phyloP scores from a whole-genome alignment of 1,140 invertebrate species.

The Rhagoletis zephyria region DNA sequence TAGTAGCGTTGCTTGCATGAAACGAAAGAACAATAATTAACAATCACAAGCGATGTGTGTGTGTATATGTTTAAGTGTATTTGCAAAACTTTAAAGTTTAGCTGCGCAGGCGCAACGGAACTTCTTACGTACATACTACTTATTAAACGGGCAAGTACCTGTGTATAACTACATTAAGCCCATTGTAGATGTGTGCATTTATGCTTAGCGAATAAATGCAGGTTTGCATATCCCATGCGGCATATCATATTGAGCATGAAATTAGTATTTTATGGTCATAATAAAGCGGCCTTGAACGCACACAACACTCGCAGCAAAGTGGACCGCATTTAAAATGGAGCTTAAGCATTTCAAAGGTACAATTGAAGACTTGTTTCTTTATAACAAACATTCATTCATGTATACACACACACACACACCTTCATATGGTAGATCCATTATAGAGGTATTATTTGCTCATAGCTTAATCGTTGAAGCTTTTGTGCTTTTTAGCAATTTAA shows the following conservation, averaged over 20 bases:
- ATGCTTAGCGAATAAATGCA: not conserved
- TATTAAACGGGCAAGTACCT: not conserved
- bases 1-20: not conserved
- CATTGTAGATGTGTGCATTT: not conserved
- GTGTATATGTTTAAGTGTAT: not conserved
- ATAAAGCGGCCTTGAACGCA: constrained; percentile 46
- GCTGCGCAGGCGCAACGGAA: not conserved
- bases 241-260: constrained; percentile 50
- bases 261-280: constrained; percentile 41
- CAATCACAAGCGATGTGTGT: not conserved
- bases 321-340: not conserved
- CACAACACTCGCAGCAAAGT: not conserved
- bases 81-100: not conserved
- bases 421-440: too few relatives aligned
- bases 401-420: not conserved
- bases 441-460: not conserved
- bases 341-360: constrained; percentile 22
- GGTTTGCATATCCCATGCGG: not conserved
- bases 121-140: not conserved
- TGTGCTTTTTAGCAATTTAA: not conserved
- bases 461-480: constrained; percentile 4
- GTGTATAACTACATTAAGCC: not conserved
- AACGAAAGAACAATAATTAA: constrained; percentile 11
- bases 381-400: not conserved
- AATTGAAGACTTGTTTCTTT: not conserved